phyloP scores from a whole-genome alignment of 2,113 vertebrate genomes.

The Chascanopsetta lugubris region DNA sequence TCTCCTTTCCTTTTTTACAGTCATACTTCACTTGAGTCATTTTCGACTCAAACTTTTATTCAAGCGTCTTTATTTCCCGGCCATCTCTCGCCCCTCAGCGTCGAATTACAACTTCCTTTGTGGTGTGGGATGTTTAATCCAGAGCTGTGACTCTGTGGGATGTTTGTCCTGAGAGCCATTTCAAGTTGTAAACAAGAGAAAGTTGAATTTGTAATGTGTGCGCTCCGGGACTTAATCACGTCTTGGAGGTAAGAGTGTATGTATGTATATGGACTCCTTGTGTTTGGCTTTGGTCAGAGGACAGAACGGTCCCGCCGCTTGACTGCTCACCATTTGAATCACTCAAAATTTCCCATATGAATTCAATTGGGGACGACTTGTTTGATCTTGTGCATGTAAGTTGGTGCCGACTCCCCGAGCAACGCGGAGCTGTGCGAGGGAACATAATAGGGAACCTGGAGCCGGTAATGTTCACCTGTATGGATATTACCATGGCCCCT shows the following conservation, averaged over 20 bases:
- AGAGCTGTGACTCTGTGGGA: conserved; percentile 38
- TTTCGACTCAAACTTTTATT: conserved; percentile 5
- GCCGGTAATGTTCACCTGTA: conserved; percentile 80
- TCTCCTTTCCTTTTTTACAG: conserved; percentile 23
- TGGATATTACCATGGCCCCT: conserved; percentile 80
- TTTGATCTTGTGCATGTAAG: conserved; percentile 83
- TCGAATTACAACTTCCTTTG: conserved; percentile 56
- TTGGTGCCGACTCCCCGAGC: conserved; percentile 73
- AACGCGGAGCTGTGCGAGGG: conserved; percentile 63
- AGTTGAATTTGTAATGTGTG: conserved; percentile 68
- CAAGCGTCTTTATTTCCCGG: conserved; percentile 3
- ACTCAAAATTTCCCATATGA: conserved; percentile 80
- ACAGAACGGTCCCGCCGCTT: conserved; percentile 69
- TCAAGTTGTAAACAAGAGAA: conserved; percentile 75
- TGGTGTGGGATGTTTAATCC: conserved; percentile 54
- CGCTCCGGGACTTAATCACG: conserved; percentile 72
- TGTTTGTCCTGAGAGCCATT: conserved; percentile 53
- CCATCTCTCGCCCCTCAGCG: conserved; percentile 36
- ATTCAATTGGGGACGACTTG: conserved; percentile 78
- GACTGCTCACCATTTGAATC: conserved; percentile 77
- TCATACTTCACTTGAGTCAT: conserved; percentile 2
- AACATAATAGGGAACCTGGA: conserved; percentile 77
- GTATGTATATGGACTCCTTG: conserved; percentile 49
- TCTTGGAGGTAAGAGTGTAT: conserved; percentile 71
- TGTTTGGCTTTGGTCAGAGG: conserved; percentile 73